Evolutionary conservation across 2,888 invertebrate species (phyloP), one percentile per base, ranked within the genome.

Genomic region (Sphecodes monilicornis): DNA sequence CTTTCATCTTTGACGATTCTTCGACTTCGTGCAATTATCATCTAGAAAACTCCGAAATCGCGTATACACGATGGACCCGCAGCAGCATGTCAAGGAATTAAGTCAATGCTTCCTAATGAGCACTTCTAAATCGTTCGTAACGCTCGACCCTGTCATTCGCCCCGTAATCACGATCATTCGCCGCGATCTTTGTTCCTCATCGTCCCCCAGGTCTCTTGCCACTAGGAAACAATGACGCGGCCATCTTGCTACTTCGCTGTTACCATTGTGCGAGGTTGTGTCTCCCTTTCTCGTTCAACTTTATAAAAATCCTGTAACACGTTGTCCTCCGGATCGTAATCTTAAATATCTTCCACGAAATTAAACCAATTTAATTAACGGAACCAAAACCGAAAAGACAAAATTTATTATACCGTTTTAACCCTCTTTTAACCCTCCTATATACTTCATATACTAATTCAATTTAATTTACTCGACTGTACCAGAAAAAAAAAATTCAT

Each of bases 131-230:
- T 82, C 80, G 75, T 36, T 18, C 32, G 64, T 54, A 70, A 54
- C 66, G 22, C 79, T 41, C 54, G 26, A 32, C 32, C 36, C 78
- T 82, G 79, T 82, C 78, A 69, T 73, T 81, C 46, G 29, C 32
- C 43, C 57, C 68, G n/a, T 73, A 73, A 73, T 81, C 81, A 81
- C 79, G 78, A 82, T 69, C 73, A 78, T 57, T 78, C 72, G 72
- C 29, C 72, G 72, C 4, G 64, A 39, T 46, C 78, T 78, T 78
- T 72, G 81, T 78, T 68, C 3, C 13, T 11, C 46, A 2, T 39
- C 26, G 36, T 69, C 46, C 26, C 64, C 41, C 70, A 50, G 70
- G 39, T 60, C 76, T 70, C 29, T 46, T 46, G 39, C 32, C 22
- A 57, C 43, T 71, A 43, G 81, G 68, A 78, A 78, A 78, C 78